These are phyloP conservation scores for Archaeoteleia sp. DNA, from an alignment of 2,888 invertebrate genomes.

Conservation along the genomic window DNA sequence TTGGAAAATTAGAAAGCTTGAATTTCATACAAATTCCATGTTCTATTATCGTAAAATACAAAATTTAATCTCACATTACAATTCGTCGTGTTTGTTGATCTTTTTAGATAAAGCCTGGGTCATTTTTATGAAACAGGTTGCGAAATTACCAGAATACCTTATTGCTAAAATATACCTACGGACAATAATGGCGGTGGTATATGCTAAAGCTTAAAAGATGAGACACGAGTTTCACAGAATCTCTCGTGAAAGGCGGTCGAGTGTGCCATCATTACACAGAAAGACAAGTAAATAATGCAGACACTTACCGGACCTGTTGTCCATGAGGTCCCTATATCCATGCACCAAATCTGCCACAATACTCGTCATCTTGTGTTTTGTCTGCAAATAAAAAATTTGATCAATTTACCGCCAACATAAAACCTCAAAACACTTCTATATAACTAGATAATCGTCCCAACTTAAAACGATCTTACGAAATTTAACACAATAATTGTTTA, in stretches of 20 bases:
- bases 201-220: constrained; percentile 20
- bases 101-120: no score
- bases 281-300: constrained; percentile 22
- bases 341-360: constrained; percentile 75
- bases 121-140: not conserved
- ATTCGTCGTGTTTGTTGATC: not conserved
- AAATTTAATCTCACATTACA: no score
- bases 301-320: constrained; percentile 83
- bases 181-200: constrained; percentile 8
- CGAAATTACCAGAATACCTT: not conserved
- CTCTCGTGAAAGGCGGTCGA: constrained; percentile 25
- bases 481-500: no score
- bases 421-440: no score
- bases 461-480: no score
- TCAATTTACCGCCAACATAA: no score
- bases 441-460: no score
- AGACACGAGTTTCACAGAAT: constrained; percentile 20
- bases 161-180: constrained; percentile 3
- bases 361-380: constrained; percentile 77
- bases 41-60: no score
- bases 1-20: no score
- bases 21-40: no score
- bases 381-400: constrained; percentile 59
- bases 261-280: constrained; percentile 14
- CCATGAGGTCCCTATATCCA: constrained; percentile 84